phyloP scores from a whole-genome alignment of 1,140 invertebrate genomes.

The Ridgeia piscesae region DNA sequence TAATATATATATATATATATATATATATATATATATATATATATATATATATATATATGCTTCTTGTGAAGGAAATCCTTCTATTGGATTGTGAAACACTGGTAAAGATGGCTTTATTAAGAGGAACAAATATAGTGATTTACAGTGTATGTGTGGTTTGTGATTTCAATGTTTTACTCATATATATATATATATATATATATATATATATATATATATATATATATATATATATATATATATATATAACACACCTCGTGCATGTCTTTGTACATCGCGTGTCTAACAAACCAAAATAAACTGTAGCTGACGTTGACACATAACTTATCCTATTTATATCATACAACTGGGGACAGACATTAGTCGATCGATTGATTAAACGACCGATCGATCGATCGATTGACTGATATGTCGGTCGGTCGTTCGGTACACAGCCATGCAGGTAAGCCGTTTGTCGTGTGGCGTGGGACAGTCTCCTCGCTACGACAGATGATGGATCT shows the following conservation, averaged over 20 bases:
- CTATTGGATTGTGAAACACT: no score
- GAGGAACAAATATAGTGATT: not conserved
- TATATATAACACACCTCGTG: no score
- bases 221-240: no score
- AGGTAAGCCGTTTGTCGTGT: not conserved
- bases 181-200: no score
- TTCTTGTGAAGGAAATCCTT: no score
- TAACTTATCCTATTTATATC: not conserved
- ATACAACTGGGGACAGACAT: not conserved
- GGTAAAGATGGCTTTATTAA: no score
- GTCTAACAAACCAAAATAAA: not conserved
- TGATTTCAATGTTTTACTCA: no score
- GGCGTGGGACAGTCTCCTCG: not conserved
- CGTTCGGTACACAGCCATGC: not conserved
- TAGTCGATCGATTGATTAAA: not conserved
- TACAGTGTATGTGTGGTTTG: not conserved
- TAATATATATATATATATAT: no score
- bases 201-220: no score
- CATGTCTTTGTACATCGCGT: not conserved
- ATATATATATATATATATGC: no score
- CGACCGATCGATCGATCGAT: not conserved
- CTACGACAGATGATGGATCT: not conserved
- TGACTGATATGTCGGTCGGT: not conserved
- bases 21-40: no score
- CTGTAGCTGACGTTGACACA: not conserved